Conservation (phyloP, 2,797 vertebrate genomes). For the Rhinoraja longicauda region DNA sequence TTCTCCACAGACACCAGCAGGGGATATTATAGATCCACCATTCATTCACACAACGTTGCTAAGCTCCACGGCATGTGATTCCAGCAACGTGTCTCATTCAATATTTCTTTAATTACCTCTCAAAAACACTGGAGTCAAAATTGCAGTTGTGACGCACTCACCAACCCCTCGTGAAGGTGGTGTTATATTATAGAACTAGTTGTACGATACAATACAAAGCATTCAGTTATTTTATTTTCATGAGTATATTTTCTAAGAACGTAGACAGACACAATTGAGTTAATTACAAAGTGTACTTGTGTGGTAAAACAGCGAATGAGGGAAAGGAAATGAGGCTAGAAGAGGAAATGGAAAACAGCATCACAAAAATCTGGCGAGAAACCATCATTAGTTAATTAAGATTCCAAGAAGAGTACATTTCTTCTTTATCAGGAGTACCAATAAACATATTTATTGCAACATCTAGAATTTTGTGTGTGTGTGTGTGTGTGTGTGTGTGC, state of each 20-base stretch:
- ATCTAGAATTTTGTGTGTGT: neutral
- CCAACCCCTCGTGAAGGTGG: neutral
- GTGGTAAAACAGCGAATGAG: neutral
- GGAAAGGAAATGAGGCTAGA: neutral
- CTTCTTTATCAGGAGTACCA: neutral
- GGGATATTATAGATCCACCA: neutral
- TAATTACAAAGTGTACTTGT: neutral
- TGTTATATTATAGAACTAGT: neutral
- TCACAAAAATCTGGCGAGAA: neutral
- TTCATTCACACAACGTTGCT: neutral
- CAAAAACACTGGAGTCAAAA: neutral
- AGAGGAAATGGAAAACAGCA: neutral
- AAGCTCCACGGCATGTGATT: neutral
- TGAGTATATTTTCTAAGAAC: neutral
- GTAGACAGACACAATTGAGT: neutral
- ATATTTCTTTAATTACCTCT: neutral
- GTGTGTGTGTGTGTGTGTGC: too few species aligned
- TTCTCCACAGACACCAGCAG: slow-evolving; percentile 10
- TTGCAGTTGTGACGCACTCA: neutral
- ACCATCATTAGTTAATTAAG: neutral
- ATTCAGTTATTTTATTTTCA: neutral
- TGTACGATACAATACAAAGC: neutral
- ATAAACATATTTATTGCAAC: neutral
- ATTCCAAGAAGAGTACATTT: neutral
- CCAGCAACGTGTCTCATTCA: neutral